Percentiles rank a stretch among this genome's conserved stretches.
These are phyloP conservation scores for Aeoliscus strigatus DNA, from an alignment of 2,797 vertebrate species.

Conservation along the genomic window DNA sequence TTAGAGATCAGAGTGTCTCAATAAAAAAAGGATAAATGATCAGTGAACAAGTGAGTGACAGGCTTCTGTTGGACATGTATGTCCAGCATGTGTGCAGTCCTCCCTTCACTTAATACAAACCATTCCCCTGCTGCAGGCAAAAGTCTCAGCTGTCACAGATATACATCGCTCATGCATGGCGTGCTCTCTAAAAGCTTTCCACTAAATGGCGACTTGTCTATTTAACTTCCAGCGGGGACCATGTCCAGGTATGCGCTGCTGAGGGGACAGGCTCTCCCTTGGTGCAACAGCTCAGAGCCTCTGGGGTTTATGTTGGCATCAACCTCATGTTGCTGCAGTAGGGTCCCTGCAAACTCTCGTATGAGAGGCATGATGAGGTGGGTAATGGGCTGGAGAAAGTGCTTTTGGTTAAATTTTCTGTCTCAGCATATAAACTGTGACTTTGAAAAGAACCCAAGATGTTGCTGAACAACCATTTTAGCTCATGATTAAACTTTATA, in stretches of 20 bases:
- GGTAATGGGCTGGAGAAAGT: conserved; percentile 38
- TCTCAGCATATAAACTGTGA: conserved; percentile 5
- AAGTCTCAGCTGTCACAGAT: conserved; percentile 58
- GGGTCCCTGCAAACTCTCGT: conserved; percentile 29
- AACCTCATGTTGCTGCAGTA: conserved; percentile 36
- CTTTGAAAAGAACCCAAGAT: too few relatives aligned
- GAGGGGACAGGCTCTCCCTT: conserved; percentile 26
- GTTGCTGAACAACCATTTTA: conserved; percentile 4
- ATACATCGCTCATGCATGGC: conserved; percentile 57
- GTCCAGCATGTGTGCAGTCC: conserved; percentile 21
- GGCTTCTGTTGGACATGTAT: conserved; percentile 14
- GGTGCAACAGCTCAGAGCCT: conserved; percentile 46
- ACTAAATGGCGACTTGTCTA: conserved; percentile 47
- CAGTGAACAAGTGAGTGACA: conserved; percentile 29
- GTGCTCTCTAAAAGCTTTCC: conserved; percentile 62
- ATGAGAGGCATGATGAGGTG: conserved; percentile 24
- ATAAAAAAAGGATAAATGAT: conserved; percentile 9
- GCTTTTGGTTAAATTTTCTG: conserved; percentile 28
- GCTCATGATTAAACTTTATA: conserved; percentile 3
- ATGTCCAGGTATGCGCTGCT: conserved; percentile 53
- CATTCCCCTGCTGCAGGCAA: conserved; percentile 49
- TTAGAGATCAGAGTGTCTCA: neutral
- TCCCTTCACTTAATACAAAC: conserved; percentile 44
- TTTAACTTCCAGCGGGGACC: conserved; percentile 55
- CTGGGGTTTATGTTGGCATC: conserved; percentile 57